Conservation (phyloP, 2,888 invertebrate species). For the Meiosimyza platycephala region DNA sequence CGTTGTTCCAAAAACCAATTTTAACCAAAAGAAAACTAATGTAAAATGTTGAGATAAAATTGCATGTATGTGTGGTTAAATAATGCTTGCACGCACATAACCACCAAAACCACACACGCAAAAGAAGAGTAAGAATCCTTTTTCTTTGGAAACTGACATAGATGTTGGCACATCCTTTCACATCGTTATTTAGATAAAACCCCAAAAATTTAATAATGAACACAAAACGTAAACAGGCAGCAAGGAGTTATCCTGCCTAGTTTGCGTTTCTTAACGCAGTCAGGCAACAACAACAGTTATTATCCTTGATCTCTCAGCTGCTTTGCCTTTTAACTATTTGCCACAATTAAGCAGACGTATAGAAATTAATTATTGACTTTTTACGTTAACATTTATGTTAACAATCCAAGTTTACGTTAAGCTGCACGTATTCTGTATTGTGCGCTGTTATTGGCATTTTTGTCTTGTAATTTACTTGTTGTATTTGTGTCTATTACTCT, state of each 20-base stretch:
- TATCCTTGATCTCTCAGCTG: neutral
- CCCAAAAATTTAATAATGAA: conserved; percentile 58
- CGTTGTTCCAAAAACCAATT: conserved; percentile 45
- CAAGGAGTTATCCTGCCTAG: conserved; percentile 56
- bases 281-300: conserved; percentile 17
- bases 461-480: no score
- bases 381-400: neutral
- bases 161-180: conserved; percentile 33
- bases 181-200: conserved; percentile 42
- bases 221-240: conserved; percentile 53
- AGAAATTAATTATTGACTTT: conserved; percentile 38
- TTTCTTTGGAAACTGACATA: conserved; percentile 7
- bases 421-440: neutral
- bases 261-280: conserved; percentile 28
- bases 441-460: no score
- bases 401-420: neutral
- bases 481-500: no score
- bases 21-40: conserved; percentile 50
- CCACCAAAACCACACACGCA: conserved; percentile 8
- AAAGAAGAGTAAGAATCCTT: neutral
- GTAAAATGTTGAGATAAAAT: conserved; percentile 51
- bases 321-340: neutral
- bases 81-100: conserved; percentile 44
- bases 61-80: conserved; percentile 55
- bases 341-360: conserved; percentile 23